phyloP scores from a whole-genome alignment of 1,140 invertebrate genomes.

The Ridgeia piscesae region DNA sequence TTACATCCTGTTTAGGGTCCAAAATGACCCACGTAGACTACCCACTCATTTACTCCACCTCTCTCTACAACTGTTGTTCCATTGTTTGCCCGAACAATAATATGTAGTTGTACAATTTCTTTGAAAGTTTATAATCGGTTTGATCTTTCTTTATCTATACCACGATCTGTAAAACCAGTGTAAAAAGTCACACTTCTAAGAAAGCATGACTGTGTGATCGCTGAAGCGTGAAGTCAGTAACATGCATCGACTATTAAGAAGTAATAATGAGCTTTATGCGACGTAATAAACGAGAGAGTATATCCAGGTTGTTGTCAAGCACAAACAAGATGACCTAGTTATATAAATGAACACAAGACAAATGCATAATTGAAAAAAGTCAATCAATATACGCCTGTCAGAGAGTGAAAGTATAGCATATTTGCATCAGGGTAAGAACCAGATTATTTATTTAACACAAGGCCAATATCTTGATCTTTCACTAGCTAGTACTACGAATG shows the following conservation, averaged over 20 bases:
- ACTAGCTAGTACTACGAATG: neutral
- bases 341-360: neutral
- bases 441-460: neutral
- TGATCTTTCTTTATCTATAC: neutral
- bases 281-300: neutral
- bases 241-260: neutral
- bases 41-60: neutral
- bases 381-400: neutral
- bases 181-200: neutral
- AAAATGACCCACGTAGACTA: neutral
- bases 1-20: neutral
- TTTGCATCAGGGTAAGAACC: neutral
- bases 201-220: neutral
- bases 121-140: neutral
- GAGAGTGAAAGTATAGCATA: neutral
- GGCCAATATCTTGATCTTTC: neutral
- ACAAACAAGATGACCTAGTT: neutral
- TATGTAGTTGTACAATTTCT: neutral
- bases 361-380: neutral
- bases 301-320: neutral
- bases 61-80: neutral
- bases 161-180: neutral
- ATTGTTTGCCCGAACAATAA: neutral
- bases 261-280: neutral
- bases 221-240: neutral